Evolutionary conservation across 2,888 invertebrate genomes (phyloP), one percentile per base, ranked within the genome.

Genomic region (Hofmannophila pseudospretella): DNA sequence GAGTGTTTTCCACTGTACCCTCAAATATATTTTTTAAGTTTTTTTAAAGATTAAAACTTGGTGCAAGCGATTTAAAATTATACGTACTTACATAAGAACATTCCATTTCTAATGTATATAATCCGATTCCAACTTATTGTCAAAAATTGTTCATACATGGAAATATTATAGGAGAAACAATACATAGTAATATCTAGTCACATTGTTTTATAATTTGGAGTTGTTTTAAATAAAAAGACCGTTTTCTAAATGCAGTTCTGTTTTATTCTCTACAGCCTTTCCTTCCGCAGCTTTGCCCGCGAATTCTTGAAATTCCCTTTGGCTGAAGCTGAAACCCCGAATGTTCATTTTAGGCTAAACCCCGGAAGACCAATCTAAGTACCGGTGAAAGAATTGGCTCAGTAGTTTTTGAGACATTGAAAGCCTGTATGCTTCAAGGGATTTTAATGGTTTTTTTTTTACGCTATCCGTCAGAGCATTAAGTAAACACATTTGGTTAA

Each of bases 161-260:
- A 44, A 44, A 41, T 36, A 45, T 36, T 35, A 50, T 50, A 49
- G 50, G 25, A 23, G 28, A 55, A 44, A 49, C 58, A 54, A 49
- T 41, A 51, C 56, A 58, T 55, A 54, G 39, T 49, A 47, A 39
- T 54, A 49, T 58, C 23, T 23, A 23, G 23, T 23, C 43, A 45
- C 43, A 60, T 68, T 67, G 69, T 69, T 75, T 61, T 58, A 50
- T 64, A 50, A 62, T 62, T 58, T 45, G 45, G 68, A 46, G 54
- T 71, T 72, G 53, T 64, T 70, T 73, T 63, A 54, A 74, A 70
- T 69, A 72, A 55, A 53, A 49, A 43, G 38, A 7, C 13, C 36
- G 29, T 36, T 36, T 36, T 31, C 11, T 26, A 31, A 28, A 29
- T 16, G 9, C 16, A 1, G 4, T 11, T 32, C 22, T 8, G 2